These are phyloP conservation scores for Turdus rufiventris DNA, from an alignment of 2,113 vertebrate species.

Conservation along the genomic window DNA sequence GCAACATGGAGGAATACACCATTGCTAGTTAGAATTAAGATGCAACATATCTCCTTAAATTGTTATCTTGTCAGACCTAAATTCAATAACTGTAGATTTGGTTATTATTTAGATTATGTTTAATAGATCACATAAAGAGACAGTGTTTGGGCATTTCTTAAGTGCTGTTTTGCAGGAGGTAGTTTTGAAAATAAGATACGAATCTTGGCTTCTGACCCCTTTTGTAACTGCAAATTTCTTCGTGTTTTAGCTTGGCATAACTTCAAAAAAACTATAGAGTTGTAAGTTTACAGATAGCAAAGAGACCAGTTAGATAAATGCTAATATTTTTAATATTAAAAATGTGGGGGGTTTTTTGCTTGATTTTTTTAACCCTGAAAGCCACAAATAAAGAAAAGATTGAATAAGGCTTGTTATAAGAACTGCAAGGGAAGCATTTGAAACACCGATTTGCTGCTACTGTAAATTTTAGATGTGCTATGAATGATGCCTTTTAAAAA, in stretches of 20 bases:
- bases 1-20: neutral
- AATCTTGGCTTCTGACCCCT: neutral
- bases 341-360: neutral
- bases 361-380: neutral
- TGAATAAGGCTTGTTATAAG: neutral
- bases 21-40: neutral
- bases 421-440: neutral
- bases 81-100: neutral
- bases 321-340: neutral
- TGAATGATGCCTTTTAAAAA: neutral
- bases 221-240: neutral
- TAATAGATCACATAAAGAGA: neutral
- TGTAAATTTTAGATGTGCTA: neutral
- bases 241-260: accelerated
- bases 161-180: neutral
- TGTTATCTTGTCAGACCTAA: neutral
- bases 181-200: neutral
- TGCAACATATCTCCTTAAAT: neutral
- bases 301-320: neutral
- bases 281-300: neutral
- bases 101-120: neutral
- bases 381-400: neutral
- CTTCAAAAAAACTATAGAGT: neutral
- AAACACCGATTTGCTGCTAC: neutral
- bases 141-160: neutral